Percentiles rank a stretch among this genome's conserved stretches.
Evolutionary conservation across 2,113 vertebrate species (phyloP).

Genomic region (Capricornis sumatraensis): DNA sequence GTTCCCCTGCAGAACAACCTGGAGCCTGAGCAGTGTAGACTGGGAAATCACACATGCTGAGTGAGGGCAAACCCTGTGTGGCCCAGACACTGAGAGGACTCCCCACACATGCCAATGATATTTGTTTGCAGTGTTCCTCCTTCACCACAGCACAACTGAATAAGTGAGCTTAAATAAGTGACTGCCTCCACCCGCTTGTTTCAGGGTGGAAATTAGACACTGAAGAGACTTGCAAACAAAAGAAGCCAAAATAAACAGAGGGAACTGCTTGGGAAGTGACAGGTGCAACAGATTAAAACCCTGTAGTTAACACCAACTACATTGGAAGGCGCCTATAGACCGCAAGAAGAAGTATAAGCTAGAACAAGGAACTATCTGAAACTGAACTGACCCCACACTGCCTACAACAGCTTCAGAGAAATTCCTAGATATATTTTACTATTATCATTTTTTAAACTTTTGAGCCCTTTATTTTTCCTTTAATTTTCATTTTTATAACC

Average conservation of each 20-base stretch:
- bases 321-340: background rate
- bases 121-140: background rate
- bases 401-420: background rate
- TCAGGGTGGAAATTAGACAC: background rate
- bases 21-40: background rate
- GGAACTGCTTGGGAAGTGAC: background rate
- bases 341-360: background rate
- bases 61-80: background rate
- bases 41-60: background rate
- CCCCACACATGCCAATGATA: background rate
- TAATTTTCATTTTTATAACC: background rate
- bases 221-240: background rate
- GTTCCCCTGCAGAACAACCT: background rate
- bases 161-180: background rate
- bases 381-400: background rate
- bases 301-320: background rate
- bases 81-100: background rate
- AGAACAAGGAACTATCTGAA: background rate
- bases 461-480: background rate
- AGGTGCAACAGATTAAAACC: background rate
- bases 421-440: background rate
- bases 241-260: background rate
- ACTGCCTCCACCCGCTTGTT: accelerated
- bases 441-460: background rate
- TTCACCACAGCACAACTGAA: background rate